A percentile compares a stretch with the other conserved stretches of the same genome.
Evolutionary conservation across 2,113 vertebrate genomes (phyloP).

Genomic region (Callospermophilus lateralis): DNA sequence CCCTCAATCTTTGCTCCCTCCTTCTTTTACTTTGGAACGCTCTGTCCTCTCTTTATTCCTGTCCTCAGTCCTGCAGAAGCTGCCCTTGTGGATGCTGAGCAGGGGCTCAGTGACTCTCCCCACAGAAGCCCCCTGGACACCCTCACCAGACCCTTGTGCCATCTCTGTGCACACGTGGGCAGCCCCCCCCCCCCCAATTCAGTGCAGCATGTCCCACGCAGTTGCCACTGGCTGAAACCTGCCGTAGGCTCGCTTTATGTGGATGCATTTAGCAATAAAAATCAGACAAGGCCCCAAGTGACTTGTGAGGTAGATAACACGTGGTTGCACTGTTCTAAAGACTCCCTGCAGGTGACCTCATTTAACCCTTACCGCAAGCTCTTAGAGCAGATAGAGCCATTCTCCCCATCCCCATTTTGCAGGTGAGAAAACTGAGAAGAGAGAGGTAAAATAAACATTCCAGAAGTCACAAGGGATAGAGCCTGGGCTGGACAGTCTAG

Average conservation of each 20-base stretch:
- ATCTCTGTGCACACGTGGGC: not conserved
- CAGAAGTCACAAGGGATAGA: not conserved
- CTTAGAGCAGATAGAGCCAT: not conserved
- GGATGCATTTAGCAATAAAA: not conserved
- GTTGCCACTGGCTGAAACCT: too few relatives aligned
- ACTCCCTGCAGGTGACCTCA: too few relatives aligned
- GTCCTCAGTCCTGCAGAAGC: not conserved
- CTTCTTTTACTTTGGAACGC: too few relatives aligned
- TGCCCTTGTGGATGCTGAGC: not conserved
- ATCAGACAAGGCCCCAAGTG: not conserved
- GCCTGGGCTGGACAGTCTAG: not conserved
- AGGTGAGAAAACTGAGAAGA: not conserved
- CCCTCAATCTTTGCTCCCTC: not conserved
- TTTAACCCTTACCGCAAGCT: not conserved
- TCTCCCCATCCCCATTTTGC: not conserved
- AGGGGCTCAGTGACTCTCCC: not conserved
- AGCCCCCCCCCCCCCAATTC: too few relatives aligned
- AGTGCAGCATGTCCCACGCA: not conserved
- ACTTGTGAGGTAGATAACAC: too few relatives aligned
- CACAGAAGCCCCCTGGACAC: not conserved
- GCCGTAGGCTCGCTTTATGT: accelerated
- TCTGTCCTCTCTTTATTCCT: not conserved
- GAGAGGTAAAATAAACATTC: not conserved
- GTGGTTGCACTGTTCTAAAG: not conserved
- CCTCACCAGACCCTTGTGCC: not conserved